Conservation (phyloP, 1,140 invertebrate species). For the Caerostris darwini region DNA sequence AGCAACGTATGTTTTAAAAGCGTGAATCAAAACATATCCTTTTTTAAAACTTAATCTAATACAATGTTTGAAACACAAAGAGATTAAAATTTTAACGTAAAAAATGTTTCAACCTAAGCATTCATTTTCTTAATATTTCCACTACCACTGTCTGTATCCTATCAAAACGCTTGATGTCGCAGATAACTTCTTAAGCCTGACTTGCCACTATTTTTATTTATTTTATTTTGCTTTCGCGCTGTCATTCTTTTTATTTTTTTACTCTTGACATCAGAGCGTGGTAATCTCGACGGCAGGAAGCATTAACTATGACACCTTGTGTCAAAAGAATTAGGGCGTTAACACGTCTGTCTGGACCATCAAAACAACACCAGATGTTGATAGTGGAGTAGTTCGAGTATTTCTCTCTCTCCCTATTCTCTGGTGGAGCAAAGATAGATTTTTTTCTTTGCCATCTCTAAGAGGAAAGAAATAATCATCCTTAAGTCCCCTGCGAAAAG, state of each 20-base stretch:
- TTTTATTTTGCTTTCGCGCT: background rate
- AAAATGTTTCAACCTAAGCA: too few relatives aligned
- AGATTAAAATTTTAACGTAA: too few relatives aligned
- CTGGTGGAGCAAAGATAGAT: background rate
- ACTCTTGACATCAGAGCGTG: background rate
- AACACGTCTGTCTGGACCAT: background rate
- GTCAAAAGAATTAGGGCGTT: constrained; percentile 49
- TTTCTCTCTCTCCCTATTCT: background rate
- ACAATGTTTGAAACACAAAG: too few relatives aligned
- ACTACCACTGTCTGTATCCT: too few relatives aligned
- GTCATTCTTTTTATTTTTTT: background rate
- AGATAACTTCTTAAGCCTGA: background rate
- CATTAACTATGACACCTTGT: constrained; percentile 6
- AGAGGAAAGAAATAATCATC: background rate
- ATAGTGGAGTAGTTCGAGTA: background rate
- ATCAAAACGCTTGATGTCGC: too few relatives aligned
- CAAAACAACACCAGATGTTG: constrained; percentile 19
- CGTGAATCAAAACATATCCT: too few relatives aligned
- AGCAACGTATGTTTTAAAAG: too few relatives aligned
- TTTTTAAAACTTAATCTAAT: too few relatives aligned
- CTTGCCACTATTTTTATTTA: background rate
- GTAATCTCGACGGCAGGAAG: background rate
- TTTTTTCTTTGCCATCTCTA: background rate
- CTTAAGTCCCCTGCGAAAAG: background rate
- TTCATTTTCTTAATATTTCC: too few relatives aligned